These are phyloP conservation scores for Drosophila ercepeae DNA, from an alignment of 1,140 invertebrate species.

Conservation along the genomic window DNA sequence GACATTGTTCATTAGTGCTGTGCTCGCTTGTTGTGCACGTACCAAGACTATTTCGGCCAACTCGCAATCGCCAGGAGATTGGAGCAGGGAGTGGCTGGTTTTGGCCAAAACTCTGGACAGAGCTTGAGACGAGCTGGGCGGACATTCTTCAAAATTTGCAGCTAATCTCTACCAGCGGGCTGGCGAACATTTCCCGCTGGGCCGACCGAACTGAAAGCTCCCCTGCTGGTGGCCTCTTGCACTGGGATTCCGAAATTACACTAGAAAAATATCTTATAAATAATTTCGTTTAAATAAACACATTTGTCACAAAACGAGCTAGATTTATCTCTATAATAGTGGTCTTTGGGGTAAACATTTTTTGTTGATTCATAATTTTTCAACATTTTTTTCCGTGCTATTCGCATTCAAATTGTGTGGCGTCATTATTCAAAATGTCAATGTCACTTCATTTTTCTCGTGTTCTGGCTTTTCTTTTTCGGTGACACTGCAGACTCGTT, in stretches of 20 bases:
- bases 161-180: constrained; percentile 53
- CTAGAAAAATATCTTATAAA: not conserved
- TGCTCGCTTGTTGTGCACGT: constrained; percentile 30
- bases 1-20: constrained; percentile 71
- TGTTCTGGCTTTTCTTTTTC: constrained; percentile 22
- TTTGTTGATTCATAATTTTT: no score
- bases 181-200: constrained; percentile 26
- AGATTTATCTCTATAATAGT: not conserved
- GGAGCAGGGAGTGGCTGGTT: not conserved
- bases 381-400: constrained; percentile 2
- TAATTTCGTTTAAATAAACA: not conserved
- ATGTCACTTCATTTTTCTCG: constrained; percentile 63
- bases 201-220: constrained; percentile 20
- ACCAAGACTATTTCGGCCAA: constrained; percentile 25
- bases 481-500: constrained; percentile 51
- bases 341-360: not conserved
- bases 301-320: not conserved
- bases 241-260: not conserved
- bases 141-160: constrained; percentile 47
- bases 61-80: constrained; percentile 29
- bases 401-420: constrained; percentile 38
- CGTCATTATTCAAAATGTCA: constrained; percentile 81
- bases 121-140: constrained; percentile 6
- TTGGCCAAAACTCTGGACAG: not conserved
- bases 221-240: constrained; percentile 19